phyloP scores from a whole-genome alignment of 2,113 vertebrate genomes.

The Cercocebus atys region DNA sequence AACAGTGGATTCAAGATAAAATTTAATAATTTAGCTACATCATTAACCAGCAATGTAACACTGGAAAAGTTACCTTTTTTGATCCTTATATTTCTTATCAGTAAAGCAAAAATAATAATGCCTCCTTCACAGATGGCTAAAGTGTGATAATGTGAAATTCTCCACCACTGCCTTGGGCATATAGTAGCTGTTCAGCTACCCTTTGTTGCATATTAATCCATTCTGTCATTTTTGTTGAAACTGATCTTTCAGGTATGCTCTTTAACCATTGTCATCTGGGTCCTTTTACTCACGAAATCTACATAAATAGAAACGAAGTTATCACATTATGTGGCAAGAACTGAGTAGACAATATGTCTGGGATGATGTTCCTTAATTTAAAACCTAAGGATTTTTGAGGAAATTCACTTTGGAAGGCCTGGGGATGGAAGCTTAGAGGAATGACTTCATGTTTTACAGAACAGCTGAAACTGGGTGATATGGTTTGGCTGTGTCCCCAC shows the following conservation, averaged over 20 bases:
- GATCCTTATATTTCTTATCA: neutral
- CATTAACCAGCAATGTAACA: neutral
- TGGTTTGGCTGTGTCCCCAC: too few species aligned
- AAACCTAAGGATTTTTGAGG: neutral
- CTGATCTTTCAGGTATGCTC: neutral
- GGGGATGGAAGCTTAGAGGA: neutral
- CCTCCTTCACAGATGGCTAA: neutral
- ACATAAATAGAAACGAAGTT: neutral
- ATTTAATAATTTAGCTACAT: neutral
- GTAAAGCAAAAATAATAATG: slow-evolving; percentile 4
- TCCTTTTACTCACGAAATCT: neutral
- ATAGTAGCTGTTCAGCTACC: neutral
- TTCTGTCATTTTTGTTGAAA: neutral
- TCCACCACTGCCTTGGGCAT: neutral
- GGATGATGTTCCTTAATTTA: neutral
- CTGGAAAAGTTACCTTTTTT: neutral
- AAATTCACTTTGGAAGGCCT: neutral
- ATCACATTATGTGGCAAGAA: neutral
- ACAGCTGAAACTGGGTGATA: neutral
- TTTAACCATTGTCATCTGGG: neutral
- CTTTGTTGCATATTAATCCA: neutral
- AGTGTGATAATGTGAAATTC: neutral
- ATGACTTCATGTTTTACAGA: neutral
- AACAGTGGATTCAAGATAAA: neutral
- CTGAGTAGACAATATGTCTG: neutral